phyloP scores from a whole-genome alignment of 2,797 vertebrate species.

The Apogon hyalosoma region DNA sequence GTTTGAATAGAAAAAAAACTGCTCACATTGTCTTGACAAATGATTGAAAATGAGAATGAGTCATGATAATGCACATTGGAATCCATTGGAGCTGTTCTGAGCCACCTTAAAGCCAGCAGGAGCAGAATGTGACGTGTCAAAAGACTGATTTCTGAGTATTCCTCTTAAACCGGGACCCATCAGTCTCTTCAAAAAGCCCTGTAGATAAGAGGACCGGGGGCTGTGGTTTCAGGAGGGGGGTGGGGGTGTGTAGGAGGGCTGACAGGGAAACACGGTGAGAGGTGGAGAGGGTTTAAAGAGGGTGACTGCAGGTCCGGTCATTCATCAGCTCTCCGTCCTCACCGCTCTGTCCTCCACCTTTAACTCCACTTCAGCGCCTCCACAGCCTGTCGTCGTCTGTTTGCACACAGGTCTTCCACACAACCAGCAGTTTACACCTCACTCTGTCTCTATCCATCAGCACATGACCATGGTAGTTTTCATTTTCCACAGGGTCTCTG shows the following conservation, averaged over 20 bases:
- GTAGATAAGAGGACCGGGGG: constrained; percentile 27
- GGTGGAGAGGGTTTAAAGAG: constrained; percentile 26
- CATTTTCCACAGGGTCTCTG: constrained; percentile 43
- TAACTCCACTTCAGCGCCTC: constrained; percentile 70
- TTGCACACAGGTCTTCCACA: constrained; percentile 70
- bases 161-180: constrained; percentile 37
- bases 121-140: neutral
- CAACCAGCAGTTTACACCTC: constrained; percentile 83
- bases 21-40: too few relatives aligned
- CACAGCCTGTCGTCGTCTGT: constrained; percentile 72
- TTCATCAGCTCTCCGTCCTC: constrained; percentile 39
- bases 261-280: neutral
- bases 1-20: too few relatives aligned
- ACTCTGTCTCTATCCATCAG: constrained; percentile 32
- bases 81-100: constrained; percentile 4
- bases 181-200: constrained; percentile 26
- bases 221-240: neutral
- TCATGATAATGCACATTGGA: neutral
- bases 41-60: too few relatives aligned
- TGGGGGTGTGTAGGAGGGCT: neutral
- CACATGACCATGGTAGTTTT: constrained; percentile 22
- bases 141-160: constrained; percentile 17
- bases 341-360: constrained; percentile 25
- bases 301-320: constrained; percentile 93
- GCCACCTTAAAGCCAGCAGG: neutral